Base-by-base conservation (phyloP, 2,888 invertebrate species). In the Scaptomyza cyrtandrae region DNA sequence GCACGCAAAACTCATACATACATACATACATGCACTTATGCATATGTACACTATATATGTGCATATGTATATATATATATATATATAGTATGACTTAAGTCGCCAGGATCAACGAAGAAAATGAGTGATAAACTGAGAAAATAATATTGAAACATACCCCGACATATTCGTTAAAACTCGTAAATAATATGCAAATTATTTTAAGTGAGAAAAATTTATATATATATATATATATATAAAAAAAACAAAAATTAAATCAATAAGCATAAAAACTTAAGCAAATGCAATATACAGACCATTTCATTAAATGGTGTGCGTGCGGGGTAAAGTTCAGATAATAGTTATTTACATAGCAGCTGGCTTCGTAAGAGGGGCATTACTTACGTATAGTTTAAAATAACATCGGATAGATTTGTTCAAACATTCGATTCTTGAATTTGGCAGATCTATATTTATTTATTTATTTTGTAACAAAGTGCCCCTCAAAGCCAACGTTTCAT, bases 71-170 rank as follows among this genome's bases (percentile, higher is more conserved):
- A 50, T 62, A 48, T 71, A 67, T 77, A 64, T n/a, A n/a, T n/a
- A n/a, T 66, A 75, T 75, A 66, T 60, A 58, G 31, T 50, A 43
- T 60, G 69, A 64, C 55, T 73, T 80, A 80, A 88, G 83, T 81
- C 90, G 90, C 86, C 90, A 90, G 90, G 86, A 91, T 91, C 91
- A 91, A 91, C 91, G 91, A 91, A 91, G 89, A 80, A 90, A 86
- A 80, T 89, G 89, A 90, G 91, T 91, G 91, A 91, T 91, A 91
- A 90, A 80, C 55, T 45, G 67, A 69, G 48, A 66, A 58, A 55
- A 53, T 52, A 33, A 50, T 60, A 65, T 45, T 31, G 58, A 56
- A 44, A 41, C 35, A 35, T 50, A 37, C 33, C 50, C 52, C 44
- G 33, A 44, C 39, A 50, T 9, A 60, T 75, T 76, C 76, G 80